These are phyloP conservation scores for Lithodes maja DNA, from an alignment of 2,888 invertebrate genomes.

Conservation along the genomic window DNA sequence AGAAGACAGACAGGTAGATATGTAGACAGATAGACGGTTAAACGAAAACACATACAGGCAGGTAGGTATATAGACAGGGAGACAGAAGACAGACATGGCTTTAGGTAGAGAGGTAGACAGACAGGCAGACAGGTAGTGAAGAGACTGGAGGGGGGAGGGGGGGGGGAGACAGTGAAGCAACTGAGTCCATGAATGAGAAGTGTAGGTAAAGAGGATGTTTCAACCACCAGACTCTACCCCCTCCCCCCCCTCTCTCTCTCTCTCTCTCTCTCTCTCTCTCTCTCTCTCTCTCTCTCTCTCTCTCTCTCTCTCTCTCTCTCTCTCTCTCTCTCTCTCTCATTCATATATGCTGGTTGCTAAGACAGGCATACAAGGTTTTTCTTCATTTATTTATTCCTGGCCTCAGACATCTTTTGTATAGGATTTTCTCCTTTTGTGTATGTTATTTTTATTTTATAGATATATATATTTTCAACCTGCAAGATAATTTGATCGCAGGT, in stretches of 20 bases:
- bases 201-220: slow-evolving; percentile 20
- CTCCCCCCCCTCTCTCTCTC: slow-evolving; percentile 10
- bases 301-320: slow-evolving; percentile 11
- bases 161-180: neutral
- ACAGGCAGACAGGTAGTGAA: slow-evolving; percentile 5
- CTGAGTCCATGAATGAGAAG: slow-evolving; percentile 11
- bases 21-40: neutral
- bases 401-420: too few species aligned
- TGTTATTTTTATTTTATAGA: too few species aligned
- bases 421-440: too few species aligned
- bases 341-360: neutral
- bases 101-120: neutral
- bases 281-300: neutral
- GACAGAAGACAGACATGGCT: neutral
- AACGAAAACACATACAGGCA: neutral
- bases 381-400: neutral
- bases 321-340: neutral
- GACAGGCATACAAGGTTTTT: neutral
- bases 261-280: neutral
- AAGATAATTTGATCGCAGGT: too few species aligned
- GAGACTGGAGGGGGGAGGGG: slow-evolving; percentile 1
- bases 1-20: neutral
- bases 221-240: neutral
- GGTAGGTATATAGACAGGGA: neutral
- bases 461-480: too few species aligned